Evolutionary conservation across 2,888 invertebrate species (phyloP), one percentile per base, ranked within the genome.

Genomic region (Creontiades dilutus): DNA sequence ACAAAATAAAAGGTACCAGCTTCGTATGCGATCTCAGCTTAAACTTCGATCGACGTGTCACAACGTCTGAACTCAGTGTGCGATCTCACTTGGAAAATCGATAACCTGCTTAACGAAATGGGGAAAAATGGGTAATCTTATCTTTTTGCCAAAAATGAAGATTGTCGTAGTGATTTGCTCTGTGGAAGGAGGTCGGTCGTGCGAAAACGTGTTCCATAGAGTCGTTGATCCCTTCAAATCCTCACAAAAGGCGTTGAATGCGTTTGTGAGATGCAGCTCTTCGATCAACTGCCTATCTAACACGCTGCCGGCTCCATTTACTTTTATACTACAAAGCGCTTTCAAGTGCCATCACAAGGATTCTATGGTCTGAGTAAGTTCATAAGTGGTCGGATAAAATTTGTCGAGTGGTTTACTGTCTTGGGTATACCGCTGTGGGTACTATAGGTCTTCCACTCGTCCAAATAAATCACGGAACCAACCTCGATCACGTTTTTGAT

Each of bases 101-200:
- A n/a, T n/a, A 28, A 37, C 28, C 27, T 78, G 78, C 27, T 78
- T 23, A 78, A 80, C 46, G 46, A 14, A 11, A 80, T 3, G 80
- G 46, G 37, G 46, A 16, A 68, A 68, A 68, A 9, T 48, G 68
- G 11, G 9, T 9, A 80, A 37, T 37, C 37, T 28, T 37, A 2
- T 37, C 37, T 80, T 80, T 16, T 37, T 13, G 46, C 46, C 80
- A 46, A 37, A 28, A 80, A 80, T 80, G n/a, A 80, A 80, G 80
- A 80, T 80, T 28, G 78, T 78, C 80, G 80, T 80, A 13, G 80
- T 11, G 80, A 80, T 80, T 80, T 37, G 46, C 27, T 80, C 80
- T 37, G 28, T 80, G 37, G 80, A 80, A 80, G 80, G 28, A 80
- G 46, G 80, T 80, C 80, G 80, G 46, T 80, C 80, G 37, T 80